Percentiles rank a stretch among this genome's conserved stretches.
Conservation (phyloP, 1,140 invertebrate genomes). For the Drosophila virilis region DNA sequence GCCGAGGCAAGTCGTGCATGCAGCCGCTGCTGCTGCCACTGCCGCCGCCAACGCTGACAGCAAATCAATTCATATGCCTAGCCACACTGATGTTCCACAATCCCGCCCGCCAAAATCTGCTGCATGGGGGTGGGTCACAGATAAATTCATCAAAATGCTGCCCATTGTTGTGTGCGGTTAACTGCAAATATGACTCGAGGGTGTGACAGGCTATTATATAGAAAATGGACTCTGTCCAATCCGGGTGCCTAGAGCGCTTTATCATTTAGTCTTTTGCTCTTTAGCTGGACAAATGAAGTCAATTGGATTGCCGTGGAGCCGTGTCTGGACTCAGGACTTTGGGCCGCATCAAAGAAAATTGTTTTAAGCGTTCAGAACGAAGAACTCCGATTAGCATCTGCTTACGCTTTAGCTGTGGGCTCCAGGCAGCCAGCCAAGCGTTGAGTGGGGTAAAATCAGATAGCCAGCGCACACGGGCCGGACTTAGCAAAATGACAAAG, state of each 20-base stretch:
- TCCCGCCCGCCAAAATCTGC: constrained; percentile 7
- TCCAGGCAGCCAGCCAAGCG: constrained; percentile 17
- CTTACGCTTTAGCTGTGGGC: constrained; percentile 27
- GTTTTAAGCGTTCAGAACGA: constrained; percentile 69
- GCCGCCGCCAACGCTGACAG: constrained; percentile 53
- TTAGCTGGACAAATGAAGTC: constrained; percentile 74
- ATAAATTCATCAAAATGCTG: constrained; percentile 72
- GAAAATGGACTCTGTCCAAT: constrained; percentile 48
- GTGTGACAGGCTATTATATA: constrained; percentile 54
- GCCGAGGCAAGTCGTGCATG: constrained; percentile 73
- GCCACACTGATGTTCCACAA: not conserved
- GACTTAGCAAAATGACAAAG: constrained; percentile 56
- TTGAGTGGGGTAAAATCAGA: constrained; percentile 54
- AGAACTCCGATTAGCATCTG: constrained; percentile 69
- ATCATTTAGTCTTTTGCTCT: constrained; percentile 76
- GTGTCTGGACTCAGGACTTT: constrained; percentile 16
- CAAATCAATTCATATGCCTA: constrained; percentile 80
- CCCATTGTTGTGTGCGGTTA: constrained; percentile 72
- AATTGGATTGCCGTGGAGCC: constrained; percentile 65
- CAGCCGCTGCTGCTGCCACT: constrained; percentile 39
- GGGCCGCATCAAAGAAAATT: constrained; percentile 75
- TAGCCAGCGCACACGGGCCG: constrained; percentile 25
- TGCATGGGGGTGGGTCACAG: constrained; percentile 8
- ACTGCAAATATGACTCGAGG: constrained; percentile 73
- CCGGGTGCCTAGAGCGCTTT: constrained; percentile 38